A percentile compares a stretch with the other conserved stretches of the same genome.
phyloP scores from a whole-genome alignment of 2,797 vertebrate species.

The Ceryle rudis region DNA sequence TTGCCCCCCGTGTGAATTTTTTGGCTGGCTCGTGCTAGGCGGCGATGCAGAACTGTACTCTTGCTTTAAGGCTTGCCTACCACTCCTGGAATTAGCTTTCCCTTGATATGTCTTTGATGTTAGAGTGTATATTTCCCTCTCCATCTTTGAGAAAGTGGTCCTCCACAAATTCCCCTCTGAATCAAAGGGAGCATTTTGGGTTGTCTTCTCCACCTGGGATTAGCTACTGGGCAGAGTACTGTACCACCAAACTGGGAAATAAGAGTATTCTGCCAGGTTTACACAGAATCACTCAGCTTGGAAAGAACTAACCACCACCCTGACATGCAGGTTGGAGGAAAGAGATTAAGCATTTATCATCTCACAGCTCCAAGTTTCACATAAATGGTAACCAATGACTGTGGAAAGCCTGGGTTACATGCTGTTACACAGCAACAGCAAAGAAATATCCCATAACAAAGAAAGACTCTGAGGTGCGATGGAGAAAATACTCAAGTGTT shows the following conservation, averaged over 20 bases:
- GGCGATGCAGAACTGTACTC: neutral
- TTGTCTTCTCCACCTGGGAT: neutral
- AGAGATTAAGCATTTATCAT: neutral
- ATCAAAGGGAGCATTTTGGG: neutral
- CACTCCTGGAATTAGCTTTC: neutral
- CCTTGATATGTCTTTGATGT: neutral
- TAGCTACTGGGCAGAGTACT: neutral
- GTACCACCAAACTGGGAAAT: neutral
- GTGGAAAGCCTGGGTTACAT: neutral
- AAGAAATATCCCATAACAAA: neutral
- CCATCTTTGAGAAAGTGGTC: conserved; percentile 46
- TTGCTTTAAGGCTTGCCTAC: conserved; percentile 2
- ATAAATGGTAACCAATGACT: neutral
- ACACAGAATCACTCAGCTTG: neutral
- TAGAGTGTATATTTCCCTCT: neutral
- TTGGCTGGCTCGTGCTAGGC: neutral
- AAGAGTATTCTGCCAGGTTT: neutral
- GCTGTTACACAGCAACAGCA: neutral
- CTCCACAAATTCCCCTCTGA: conserved; percentile 36
- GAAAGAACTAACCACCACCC: neutral
- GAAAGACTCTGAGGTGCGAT: neutral
- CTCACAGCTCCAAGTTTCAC: neutral
- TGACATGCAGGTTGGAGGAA: neutral
- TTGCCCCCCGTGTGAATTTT: neutral
- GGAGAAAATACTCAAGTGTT: neutral